These are phyloP conservation scores for Calephelis nemesis DNA, from an alignment of 1,140 invertebrate genomes.

Conservation along the genomic window DNA sequence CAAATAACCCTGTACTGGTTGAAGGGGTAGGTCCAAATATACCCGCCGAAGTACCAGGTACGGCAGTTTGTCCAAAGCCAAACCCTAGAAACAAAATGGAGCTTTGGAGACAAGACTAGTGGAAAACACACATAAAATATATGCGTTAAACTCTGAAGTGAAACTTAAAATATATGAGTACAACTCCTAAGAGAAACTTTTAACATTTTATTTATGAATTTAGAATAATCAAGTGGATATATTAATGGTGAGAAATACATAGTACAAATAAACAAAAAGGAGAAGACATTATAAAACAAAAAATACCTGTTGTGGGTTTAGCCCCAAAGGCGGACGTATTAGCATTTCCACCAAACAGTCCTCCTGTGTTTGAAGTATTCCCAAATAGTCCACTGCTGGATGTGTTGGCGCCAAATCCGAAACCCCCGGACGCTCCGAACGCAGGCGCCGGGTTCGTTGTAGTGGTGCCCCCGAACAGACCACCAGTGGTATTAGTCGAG, in stretches of 20 bases:
- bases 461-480: conserved; percentile 66
- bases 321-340: conserved; percentile 80
- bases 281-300: no score
- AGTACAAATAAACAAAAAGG: no score
- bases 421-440: conserved; percentile 48
- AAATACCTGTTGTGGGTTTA: conserved; percentile 73
- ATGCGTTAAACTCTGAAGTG: no score
- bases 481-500: conserved; percentile 52
- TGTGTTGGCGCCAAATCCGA: conserved; percentile 50
- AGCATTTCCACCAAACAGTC: conserved; percentile 56
- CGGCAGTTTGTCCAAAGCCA: conserved; percentile 57
- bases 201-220: no score
- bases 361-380: conserved; percentile 46
- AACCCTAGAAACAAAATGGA: conserved; percentile 41
- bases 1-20: conserved; percentile 69
- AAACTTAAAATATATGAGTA: no score
- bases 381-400: conserved; percentile 66
- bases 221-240: no score
- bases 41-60: conserved; percentile 50
- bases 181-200: no score
- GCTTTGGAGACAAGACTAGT: no score
- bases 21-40: conserved; percentile 77
- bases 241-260: no score
- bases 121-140: no score
- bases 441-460: conserved; percentile 49